These are phyloP conservation scores for Arizona elegans DNA, from an alignment of 2,113 vertebrate genomes.

Conservation along the genomic window DNA sequence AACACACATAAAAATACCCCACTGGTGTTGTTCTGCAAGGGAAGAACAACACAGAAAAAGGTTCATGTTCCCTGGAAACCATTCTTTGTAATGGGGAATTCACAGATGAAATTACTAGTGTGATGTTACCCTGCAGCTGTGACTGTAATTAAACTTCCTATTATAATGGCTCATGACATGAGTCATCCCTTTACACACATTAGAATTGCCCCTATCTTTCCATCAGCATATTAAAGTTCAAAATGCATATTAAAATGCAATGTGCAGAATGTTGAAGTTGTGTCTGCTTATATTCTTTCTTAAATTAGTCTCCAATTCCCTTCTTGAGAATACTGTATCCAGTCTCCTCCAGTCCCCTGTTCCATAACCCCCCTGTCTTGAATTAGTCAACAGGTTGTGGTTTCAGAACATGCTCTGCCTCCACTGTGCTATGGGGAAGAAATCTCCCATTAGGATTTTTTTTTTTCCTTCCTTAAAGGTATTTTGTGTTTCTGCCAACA, in stretches of 20 bases:
- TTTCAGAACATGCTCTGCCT: neutral
- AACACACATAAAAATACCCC: neutral
- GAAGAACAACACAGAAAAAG: slow-evolving; percentile 15
- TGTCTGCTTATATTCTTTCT: neutral
- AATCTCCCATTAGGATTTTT: neutral
- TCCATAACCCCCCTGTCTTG: neutral
- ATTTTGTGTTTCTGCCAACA: neutral
- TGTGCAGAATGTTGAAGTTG: neutral
- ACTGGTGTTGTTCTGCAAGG: slow-evolving; percentile 17
- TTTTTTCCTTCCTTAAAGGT: neutral
- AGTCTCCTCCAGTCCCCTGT: neutral
- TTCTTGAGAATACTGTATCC: neutral
- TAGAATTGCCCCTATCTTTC: slow-evolving; percentile 24
- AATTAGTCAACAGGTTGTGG: neutral
- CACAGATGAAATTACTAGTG: slow-evolving; percentile 47
- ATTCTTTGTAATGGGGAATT: slow-evolving; percentile 20
- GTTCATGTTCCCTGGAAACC: slow-evolving; percentile 8
- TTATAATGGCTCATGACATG: slow-evolving; percentile 36
- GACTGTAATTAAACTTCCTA: slow-evolving; percentile 52
- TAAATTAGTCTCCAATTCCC: neutral
- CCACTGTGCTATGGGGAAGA: neutral
- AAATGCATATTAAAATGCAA: slow-evolving; percentile 52
- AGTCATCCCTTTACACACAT: slow-evolving; percentile 18
- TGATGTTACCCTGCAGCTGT: slow-evolving; percentile 44
- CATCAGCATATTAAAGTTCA: slow-evolving; percentile 38